Conservation (phyloP, 2,888 invertebrate genomes). For the Stenoptilia bipunctidactyla region DNA sequence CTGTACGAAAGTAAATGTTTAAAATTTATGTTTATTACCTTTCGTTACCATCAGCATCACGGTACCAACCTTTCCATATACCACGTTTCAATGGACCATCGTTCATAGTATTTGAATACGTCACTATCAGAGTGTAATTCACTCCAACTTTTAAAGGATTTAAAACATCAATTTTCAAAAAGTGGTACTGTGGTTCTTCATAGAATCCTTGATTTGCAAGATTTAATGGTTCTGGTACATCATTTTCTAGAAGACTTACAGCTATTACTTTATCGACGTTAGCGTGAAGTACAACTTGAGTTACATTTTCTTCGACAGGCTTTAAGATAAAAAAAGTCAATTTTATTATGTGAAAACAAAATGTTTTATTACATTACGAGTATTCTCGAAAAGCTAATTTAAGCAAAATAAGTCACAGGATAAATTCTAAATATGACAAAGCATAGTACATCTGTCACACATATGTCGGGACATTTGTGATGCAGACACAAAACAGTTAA, state of each 20-base stretch:
- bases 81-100: slow-evolving; percentile 59
- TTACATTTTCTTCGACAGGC: slow-evolving; percentile 37
- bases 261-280: slow-evolving; percentile 43
- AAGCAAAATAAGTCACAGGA: too few species aligned
- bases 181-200: slow-evolving; percentile 47
- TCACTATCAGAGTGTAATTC: slow-evolving; percentile 51
- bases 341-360: neutral
- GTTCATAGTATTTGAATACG: slow-evolving; percentile 63
- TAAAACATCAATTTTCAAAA: slow-evolving; percentile 41
- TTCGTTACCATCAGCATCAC: slow-evolving; percentile 35
- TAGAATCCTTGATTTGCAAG: slow-evolving; percentile 17
- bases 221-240: slow-evolving; percentile 19
- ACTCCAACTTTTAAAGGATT: slow-evolving; percentile 25
- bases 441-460: too few species aligned
- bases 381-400: too few species aligned
- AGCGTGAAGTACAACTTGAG: slow-evolving; percentile 55
- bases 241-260: slow-evolving; percentile 19
- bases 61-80: slow-evolving; percentile 57
- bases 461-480: too few species aligned
- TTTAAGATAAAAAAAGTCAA: slow-evolving; percentile 20
- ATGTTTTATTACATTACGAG: too few species aligned
- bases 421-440: too few species aligned
- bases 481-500: too few species aligned
- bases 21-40: slow-evolving; percentile 25
- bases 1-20: neutral